These are phyloP conservation scores for Chiloscyllium punctatum DNA, from an alignment of 2,797 vertebrate genomes.

Conservation along the genomic window DNA sequence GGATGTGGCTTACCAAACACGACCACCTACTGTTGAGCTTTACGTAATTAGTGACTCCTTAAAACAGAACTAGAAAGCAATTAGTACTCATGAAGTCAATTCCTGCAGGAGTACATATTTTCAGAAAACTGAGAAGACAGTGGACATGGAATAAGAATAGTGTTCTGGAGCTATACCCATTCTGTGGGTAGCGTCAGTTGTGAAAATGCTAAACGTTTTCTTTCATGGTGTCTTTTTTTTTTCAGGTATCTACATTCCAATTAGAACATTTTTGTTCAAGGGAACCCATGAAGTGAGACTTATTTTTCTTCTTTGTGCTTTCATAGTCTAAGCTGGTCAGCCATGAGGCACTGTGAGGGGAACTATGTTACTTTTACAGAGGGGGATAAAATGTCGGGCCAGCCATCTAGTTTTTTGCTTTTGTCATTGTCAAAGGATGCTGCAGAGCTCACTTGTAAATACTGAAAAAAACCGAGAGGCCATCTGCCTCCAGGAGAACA, in stretches of 20 bases:
- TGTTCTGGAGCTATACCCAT: not conserved
- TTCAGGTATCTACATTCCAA: not conserved
- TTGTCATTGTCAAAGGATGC: not conserved
- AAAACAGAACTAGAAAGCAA: not conserved
- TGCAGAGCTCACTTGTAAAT: not conserved
- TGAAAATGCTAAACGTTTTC: not conserved
- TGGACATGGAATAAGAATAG: not conserved
- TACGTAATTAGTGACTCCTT: not conserved
- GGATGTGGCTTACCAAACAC: not conserved
- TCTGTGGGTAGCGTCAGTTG: not conserved
- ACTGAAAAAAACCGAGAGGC: not conserved
- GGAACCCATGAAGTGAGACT: no score
- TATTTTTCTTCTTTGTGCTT: not conserved
- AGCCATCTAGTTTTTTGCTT: not conserved
- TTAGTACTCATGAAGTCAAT: not conserved
- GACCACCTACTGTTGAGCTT: not conserved
- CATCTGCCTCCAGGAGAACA: not conserved
- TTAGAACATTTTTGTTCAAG: not conserved
- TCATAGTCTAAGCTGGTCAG: not conserved
- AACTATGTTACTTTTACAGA: not conserved
- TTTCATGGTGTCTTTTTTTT: not conserved
- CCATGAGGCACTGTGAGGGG: not conserved
- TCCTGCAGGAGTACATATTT: not conserved
- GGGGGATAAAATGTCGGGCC: no score
- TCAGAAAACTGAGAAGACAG: not conserved